These are phyloP conservation scores for Aphaenogaster floridana DNA, from an alignment of 1,140 invertebrate species.

Conservation along the genomic window DNA sequence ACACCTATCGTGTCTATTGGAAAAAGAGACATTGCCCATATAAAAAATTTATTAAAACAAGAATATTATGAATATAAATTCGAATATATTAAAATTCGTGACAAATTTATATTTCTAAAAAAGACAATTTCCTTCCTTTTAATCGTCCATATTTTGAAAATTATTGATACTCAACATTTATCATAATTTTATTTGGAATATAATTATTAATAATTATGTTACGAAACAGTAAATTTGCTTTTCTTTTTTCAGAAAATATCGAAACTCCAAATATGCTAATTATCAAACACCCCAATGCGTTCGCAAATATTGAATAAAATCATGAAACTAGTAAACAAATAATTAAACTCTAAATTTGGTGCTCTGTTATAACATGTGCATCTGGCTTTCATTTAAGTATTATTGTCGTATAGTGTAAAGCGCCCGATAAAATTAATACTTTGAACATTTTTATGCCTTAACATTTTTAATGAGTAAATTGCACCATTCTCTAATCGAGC, in stretches of 20 bases:
- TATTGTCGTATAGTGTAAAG: constrained; percentile 68
- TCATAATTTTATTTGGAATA: constrained; percentile 3
- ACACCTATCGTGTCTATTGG: background rate
- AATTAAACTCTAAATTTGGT: constrained; percentile 65
- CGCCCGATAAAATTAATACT: constrained; percentile 55
- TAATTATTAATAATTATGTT: constrained; percentile 15
- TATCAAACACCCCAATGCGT: constrained; percentile 18
- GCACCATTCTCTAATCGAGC: background rate
- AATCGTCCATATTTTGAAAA: background rate
- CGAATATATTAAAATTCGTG: background rate
- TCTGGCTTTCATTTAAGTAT: constrained; percentile 59
- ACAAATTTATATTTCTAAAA: background rate
- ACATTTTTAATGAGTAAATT: constrained; percentile 31
- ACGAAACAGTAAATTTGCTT: background rate
- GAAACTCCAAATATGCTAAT: background rate
- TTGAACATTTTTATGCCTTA: constrained; percentile 45
- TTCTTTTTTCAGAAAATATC: background rate
- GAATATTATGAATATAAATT: too few species aligned
- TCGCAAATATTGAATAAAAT: constrained; percentile 14
- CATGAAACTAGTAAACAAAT: constrained; percentile 41
- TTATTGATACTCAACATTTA: background rate
- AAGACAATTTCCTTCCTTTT: background rate
- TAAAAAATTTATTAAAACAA: background rate
- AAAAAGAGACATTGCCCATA: background rate
- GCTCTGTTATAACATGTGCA: constrained; percentile 70